A percentile compares a stretch with the other conserved stretches of the same genome.
These are phyloP conservation scores for Chloroceryle amazona DNA, from an alignment of 2,797 vertebrate genomes.

Conservation along the genomic window DNA sequence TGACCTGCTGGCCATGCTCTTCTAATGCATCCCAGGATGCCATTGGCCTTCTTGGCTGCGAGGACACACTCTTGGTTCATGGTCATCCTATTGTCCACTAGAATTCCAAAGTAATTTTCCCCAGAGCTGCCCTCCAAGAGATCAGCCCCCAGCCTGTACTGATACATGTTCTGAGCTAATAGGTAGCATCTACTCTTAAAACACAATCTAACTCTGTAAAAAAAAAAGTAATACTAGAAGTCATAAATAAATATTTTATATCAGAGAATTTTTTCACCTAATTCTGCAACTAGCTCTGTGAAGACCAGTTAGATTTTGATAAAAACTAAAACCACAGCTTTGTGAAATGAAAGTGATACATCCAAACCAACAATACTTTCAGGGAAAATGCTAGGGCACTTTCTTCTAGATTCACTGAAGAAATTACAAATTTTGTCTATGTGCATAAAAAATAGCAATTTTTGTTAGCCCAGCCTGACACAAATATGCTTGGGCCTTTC, in stretches of 20 bases:
- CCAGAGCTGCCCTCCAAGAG: too few relatives aligned
- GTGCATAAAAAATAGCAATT: background rate
- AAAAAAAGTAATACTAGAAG: background rate
- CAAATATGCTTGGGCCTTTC: background rate
- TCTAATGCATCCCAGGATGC: too few relatives aligned
- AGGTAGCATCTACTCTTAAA: background rate
- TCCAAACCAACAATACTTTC: background rate
- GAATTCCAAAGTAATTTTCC: too few relatives aligned
- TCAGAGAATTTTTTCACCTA: background rate
- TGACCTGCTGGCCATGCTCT: too few relatives aligned
- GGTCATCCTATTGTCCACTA: too few relatives aligned
- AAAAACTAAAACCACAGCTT: background rate
- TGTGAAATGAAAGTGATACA: background rate
- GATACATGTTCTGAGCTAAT: background rate
- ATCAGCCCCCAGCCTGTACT: too few relatives aligned
- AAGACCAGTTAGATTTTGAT: accelerated
- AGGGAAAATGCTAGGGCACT: background rate
- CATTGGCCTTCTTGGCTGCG: too few relatives aligned
- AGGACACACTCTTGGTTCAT: too few relatives aligned
- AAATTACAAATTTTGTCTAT: background rate
- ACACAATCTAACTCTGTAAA: background rate
- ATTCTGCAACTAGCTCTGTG: background rate
- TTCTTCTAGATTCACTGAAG: background rate
- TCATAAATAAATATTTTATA: background rate
- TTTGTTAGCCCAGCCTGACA: background rate